These are phyloP conservation scores for Protophormia terraenovae DNA, from an alignment of 2,888 invertebrate species.

Conservation along the genomic window DNA sequence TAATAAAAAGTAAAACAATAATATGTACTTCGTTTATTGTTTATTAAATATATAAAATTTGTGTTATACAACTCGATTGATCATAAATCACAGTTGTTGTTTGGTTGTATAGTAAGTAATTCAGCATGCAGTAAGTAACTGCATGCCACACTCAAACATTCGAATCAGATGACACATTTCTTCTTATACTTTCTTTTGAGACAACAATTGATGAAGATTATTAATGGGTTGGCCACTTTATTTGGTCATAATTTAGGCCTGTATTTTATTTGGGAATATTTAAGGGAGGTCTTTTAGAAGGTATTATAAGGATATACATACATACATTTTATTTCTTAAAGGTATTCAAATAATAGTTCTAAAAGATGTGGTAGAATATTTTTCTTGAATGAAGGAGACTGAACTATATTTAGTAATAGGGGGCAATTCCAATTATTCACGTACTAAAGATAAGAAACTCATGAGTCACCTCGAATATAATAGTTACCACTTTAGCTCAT, in stretches of 20 bases:
- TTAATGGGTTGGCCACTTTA: neutral
- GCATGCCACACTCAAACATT: neutral
- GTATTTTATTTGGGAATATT: no score
- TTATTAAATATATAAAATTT: constrained; percentile 1
- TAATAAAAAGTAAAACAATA: neutral
- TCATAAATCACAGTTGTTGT: constrained; percentile 45
- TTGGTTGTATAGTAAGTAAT: neutral
- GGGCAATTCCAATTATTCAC: no score
- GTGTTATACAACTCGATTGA: constrained; percentile 36
- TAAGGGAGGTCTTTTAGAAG: neutral
- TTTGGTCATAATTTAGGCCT: neutral
- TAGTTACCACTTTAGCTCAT: no score
- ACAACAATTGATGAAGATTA: neutral
- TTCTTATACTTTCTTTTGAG: neutral
- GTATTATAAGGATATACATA: no score
- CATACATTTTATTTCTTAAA: no score
- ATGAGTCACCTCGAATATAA: no score
- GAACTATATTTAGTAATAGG: no score
- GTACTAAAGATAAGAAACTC: no score
- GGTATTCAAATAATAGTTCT: no score
- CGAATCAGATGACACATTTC: constrained; percentile 1
- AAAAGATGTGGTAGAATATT: no score
- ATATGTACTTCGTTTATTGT: neutral
- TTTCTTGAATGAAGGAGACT: no score
- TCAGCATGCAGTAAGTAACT: neutral